A percentile compares a stretch with the other conserved stretches of the same genome.
phyloP scores from a whole-genome alignment of 2,113 vertebrate genomes.

The Stercorarius parasiticus region DNA sequence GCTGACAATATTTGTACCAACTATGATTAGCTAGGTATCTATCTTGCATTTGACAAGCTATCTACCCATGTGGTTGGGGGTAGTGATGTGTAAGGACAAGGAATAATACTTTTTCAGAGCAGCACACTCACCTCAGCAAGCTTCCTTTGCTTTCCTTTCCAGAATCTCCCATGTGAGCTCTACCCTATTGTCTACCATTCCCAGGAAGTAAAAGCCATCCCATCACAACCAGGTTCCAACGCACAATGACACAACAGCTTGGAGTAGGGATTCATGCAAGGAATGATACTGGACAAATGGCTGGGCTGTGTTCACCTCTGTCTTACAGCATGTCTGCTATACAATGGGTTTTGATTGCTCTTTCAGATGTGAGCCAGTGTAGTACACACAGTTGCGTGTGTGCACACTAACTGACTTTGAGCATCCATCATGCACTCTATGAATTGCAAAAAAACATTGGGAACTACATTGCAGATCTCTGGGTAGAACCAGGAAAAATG shows the following conservation, averaged over 20 bases:
- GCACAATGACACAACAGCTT: not conserved
- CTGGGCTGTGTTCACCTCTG: not conserved
- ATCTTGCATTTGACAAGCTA: not conserved
- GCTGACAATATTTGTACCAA: not conserved
- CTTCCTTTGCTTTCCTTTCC: not conserved
- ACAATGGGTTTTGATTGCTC: not conserved
- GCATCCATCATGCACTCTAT: not conserved
- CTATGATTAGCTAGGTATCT: not conserved
- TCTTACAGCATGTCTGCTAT: not conserved
- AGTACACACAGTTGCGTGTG: accelerated
- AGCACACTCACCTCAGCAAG: not conserved
- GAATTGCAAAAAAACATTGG: not conserved
- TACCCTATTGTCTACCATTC: not conserved
- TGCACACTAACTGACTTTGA: not conserved
- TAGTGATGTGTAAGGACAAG: not conserved
- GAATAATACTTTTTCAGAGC: not conserved
- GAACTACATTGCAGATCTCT: not conserved
- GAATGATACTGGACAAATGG: not conserved
- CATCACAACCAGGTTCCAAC: not conserved
- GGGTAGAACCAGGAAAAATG: not conserved
- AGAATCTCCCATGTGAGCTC: not conserved
- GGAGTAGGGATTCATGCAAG: not conserved
- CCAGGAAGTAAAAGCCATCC: not conserved
- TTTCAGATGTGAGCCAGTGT: not conserved
- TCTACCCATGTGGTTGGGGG: not conserved